phyloP scores from a whole-genome alignment of 2,113 vertebrate species.

The Tragelaphus strepsiceros region DNA sequence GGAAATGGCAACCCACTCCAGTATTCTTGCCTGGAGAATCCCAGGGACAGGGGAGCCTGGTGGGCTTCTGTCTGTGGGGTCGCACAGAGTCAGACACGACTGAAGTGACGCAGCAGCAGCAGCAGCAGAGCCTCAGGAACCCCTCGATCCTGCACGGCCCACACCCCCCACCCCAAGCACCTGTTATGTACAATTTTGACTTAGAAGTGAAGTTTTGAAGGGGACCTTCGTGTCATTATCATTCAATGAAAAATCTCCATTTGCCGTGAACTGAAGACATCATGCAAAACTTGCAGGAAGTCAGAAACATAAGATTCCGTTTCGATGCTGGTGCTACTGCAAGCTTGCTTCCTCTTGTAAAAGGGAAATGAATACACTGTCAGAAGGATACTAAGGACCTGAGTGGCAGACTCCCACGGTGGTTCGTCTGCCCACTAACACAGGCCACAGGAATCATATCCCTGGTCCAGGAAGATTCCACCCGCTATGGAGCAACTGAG shows the following conservation, averaged over 20 bases:
- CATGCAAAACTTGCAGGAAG: not conserved
- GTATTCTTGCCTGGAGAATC: too few relatives aligned
- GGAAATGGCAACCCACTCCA: too few relatives aligned
- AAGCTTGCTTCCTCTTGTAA: too few relatives aligned
- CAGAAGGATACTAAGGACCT: not conserved
- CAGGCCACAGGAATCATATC: not conserved
- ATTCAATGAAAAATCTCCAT: not conserved
- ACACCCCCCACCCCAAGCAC: not conserved
- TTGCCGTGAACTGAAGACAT: not conserved
- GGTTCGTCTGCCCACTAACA: not conserved
- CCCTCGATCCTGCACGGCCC: accelerated
- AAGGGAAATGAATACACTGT: not conserved
- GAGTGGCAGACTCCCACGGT: not conserved
- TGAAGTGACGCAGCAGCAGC: too few relatives aligned
- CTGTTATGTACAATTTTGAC: not conserved
- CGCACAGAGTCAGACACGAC: too few relatives aligned
- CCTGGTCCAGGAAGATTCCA: not conserved
- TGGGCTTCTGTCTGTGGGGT: too few relatives aligned
- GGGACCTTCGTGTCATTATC: not conserved
- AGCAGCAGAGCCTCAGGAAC: not conserved
- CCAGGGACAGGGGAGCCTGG: too few relatives aligned
- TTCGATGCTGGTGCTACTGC: not conserved
- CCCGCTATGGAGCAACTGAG: too few relatives aligned
- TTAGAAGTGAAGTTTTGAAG: not conserved
- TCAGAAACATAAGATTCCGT: too few relatives aligned